Evolutionary conservation across 2,797 vertebrate genomes (phyloP), one percentile per base, ranked within the genome.

Genomic region (Thalassophryne amazonica): DNA sequence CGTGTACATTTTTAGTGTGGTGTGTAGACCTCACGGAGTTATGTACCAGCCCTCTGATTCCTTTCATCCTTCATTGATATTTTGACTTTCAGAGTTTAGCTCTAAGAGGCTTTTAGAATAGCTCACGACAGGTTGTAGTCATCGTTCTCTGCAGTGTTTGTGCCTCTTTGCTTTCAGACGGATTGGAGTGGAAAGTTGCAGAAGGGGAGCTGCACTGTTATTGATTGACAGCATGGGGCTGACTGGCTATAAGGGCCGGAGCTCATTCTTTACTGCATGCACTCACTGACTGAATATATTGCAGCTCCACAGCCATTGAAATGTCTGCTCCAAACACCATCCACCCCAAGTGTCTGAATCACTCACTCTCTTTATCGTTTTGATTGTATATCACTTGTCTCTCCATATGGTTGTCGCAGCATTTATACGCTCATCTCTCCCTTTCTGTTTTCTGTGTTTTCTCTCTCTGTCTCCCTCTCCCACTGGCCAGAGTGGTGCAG

Each of bases 181-280:
- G 31, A 54, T 18, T 7, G 25, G 12, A 42, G 55, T 31, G 34
- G n/a, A 53, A 19, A 41, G 48, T 69, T 69, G 73, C 71, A 76
- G 62, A 55, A 34, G 65, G 60, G 67, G 65, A 72, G 49, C 73
- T 54, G 48, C 24, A 35, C 19, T 49, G 42, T 37, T 83, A 73
- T 78, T 86, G 83, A 86, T 79, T 77, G 81, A 83, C 81, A 76
- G 65, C 70, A 54, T 56, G 25, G 38, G 51, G 55, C 63, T 61
- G 69, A 69, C 60, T 39, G 4, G 32, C 63, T 60, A 48, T 59
- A 41, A 22, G 47, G 35, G 45, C 56, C 41, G 2, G 32, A 30
- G 56, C 21, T 36, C 18, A 18, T 40, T 25, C 43, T 78, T 9
- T 58, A 55, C 66, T 55, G 68, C 60, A 47, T 66, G 62, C 42